Evolutionary conservation across 2,888 invertebrate genomes (phyloP).

Genomic region (Atethmia centrago): DNA sequence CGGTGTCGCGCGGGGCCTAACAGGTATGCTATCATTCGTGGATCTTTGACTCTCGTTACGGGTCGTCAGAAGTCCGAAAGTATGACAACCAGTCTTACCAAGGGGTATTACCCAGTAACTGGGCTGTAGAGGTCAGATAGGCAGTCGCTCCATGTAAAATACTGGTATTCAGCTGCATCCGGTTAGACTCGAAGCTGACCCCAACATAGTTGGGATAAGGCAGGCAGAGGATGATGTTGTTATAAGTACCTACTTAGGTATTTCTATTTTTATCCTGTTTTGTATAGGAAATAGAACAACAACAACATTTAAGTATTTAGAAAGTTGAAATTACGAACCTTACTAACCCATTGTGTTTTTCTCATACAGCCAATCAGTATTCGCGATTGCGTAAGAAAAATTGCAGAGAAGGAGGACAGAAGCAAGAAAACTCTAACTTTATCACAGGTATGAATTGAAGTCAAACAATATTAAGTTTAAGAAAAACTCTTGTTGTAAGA

Average conservation of each 20-base stretch:
- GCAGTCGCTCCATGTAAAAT: too few relatives aligned
- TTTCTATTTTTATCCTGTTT: neutral
- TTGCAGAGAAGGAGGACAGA: neutral
- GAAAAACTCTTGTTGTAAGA: conserved; percentile 5
- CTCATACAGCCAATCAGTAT: neutral
- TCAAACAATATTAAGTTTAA: conserved; percentile 2
- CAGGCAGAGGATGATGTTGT: neutral
- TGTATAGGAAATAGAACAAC: neutral
- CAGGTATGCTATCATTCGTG: too few relatives aligned
- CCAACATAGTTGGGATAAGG: too few relatives aligned
- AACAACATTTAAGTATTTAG: neutral
- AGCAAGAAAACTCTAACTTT: neutral
- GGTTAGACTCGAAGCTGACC: too few relatives aligned
- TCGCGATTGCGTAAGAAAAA: neutral
- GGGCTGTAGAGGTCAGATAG: too few relatives aligned
- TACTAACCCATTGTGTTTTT: neutral
- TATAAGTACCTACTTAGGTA: neutral
- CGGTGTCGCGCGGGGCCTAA: too few relatives aligned
- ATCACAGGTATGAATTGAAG: conserved; percentile 10
- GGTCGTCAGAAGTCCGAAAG: too few relatives aligned
- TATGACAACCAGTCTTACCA: too few relatives aligned
- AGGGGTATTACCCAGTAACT: too few relatives aligned
- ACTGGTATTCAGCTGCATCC: too few relatives aligned
- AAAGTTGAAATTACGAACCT: neutral
- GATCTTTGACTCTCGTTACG: too few relatives aligned